Conservation (phyloP, 2,888 invertebrate species). For the Neoascia interrupta region DNA sequence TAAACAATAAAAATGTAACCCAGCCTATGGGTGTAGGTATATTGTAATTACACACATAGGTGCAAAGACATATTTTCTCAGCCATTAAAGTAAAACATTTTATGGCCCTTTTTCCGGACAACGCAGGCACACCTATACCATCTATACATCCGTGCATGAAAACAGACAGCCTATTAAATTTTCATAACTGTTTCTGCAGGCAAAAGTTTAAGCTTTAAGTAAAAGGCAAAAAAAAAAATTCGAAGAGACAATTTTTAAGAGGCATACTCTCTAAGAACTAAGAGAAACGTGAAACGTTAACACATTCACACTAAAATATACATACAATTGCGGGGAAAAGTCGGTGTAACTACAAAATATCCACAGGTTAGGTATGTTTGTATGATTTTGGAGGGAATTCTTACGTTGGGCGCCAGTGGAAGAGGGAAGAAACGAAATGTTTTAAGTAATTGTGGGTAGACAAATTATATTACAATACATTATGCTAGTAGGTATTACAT, state of each 20-base stretch:
- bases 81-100: slow-evolving; percentile 55
- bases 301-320: no score
- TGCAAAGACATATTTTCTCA: slow-evolving; percentile 54
- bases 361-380: no score
- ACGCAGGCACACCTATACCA: background rate
- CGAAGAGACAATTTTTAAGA: background rate
- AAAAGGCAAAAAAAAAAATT: background rate
- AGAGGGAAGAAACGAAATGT: slow-evolving; percentile 8
- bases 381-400: no score
- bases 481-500: no score
- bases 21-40: no score
- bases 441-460: slow-evolving; percentile 57
- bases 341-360: no score
- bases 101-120: slow-evolving; percentile 44
- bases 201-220: no score
- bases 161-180: slow-evolving; percentile 33
- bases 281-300: no score
- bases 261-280: no score
- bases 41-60: slow-evolving; percentile 38
- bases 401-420: no score
- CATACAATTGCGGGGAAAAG: no score
- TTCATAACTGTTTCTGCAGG: slow-evolving; percentile 53
- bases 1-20: slow-evolving; percentile 47
- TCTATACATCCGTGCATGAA: background rate
- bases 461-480: slow-evolving; percentile 60